phyloP scores from a whole-genome alignment of 2,888 invertebrate genomes.

The Leucoma salicis region DNA sequence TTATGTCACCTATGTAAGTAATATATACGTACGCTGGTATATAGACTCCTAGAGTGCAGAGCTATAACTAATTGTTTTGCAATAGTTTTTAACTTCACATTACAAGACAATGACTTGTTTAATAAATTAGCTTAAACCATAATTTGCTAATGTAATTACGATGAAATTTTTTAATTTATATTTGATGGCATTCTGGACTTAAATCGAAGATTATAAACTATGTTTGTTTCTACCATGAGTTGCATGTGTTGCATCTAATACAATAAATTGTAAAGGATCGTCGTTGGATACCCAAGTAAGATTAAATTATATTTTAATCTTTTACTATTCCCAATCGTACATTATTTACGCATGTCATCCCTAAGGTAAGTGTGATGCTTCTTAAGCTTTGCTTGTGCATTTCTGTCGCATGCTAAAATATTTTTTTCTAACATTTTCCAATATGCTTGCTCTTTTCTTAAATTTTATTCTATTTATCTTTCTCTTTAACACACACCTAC shows the following conservation, averaged over 20 bases:
- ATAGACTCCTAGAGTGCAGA: constrained; percentile 75
- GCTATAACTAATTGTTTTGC: constrained; percentile 79
- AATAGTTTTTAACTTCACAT: constrained; percentile 73
- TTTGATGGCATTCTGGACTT: constrained; percentile 46
- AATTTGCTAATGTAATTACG: constrained; percentile 71
- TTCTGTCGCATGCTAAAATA: constrained; percentile 64
- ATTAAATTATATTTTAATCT: constrained; percentile 59
- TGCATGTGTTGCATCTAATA: constrained; percentile 63
- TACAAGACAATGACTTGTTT: constrained; percentile 57
- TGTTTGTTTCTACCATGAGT: constrained; percentile 56
- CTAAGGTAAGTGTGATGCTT: constrained; percentile 62
- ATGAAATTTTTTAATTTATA: constrained; percentile 52
- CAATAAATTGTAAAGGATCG: constrained; percentile 70
- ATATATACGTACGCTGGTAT: constrained; percentile 41
- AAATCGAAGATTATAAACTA: constrained; percentile 36
- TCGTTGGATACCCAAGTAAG: constrained; percentile 81
- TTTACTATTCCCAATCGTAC: constrained; percentile 49
- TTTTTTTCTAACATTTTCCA: constrained; percentile 28
- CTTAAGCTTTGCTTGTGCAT: constrained; percentile 64
- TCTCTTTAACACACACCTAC: constrained; percentile 57
- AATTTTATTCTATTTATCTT: constrained; percentile 60
- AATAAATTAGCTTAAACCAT: constrained; percentile 69
- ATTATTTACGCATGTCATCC: constrained; percentile 57
- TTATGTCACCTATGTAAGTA: constrained; percentile 26
- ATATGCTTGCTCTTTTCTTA: not conserved